A percentile compares a stretch with the other conserved stretches of the same genome.
phyloP scores from a whole-genome alignment of 2,888 invertebrate species.

The Neria commutata region DNA sequence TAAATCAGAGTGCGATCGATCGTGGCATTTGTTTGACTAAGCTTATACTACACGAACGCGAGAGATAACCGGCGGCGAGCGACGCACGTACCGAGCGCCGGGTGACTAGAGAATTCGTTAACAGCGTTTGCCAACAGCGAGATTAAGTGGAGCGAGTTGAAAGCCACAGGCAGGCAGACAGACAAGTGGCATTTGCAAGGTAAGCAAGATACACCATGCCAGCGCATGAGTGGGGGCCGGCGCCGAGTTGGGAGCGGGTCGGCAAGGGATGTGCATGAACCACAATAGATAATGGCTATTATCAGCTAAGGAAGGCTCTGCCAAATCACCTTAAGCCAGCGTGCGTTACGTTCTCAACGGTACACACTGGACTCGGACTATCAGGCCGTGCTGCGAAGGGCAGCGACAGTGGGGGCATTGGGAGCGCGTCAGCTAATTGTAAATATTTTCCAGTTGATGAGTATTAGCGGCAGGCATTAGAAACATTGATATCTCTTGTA shows the following conservation, averaged over 20 bases:
- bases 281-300: conserved; percentile 40
- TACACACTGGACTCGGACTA: neutral
- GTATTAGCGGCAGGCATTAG: conserved; percentile 37
- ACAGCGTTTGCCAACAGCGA: too few relatives aligned
- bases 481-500: conserved; percentile 12
- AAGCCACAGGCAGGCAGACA: neutral
- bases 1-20: too few relatives aligned
- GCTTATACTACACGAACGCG: too few relatives aligned
- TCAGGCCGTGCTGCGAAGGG: too few relatives aligned
- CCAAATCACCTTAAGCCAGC: conserved; percentile 54
- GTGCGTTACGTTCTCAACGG: neutral
- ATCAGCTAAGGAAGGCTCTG: conserved; percentile 51
- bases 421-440: conserved; percentile 47
- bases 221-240: neutral
- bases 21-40: too few relatives aligned
- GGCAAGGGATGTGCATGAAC: neutral
- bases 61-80: too few relatives aligned
- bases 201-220: neutral
- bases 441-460: conserved; percentile 44
- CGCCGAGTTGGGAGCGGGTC: neutral
- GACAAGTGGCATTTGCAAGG: conserved; percentile 9
- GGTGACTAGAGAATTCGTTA: too few relatives aligned
- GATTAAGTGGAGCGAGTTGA: too few relatives aligned
- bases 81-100: too few relatives aligned
- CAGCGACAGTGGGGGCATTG: conserved; percentile 17